phyloP scores from a whole-genome alignment of 1,140 invertebrate genomes.

The Papilio dardanus region DNA sequence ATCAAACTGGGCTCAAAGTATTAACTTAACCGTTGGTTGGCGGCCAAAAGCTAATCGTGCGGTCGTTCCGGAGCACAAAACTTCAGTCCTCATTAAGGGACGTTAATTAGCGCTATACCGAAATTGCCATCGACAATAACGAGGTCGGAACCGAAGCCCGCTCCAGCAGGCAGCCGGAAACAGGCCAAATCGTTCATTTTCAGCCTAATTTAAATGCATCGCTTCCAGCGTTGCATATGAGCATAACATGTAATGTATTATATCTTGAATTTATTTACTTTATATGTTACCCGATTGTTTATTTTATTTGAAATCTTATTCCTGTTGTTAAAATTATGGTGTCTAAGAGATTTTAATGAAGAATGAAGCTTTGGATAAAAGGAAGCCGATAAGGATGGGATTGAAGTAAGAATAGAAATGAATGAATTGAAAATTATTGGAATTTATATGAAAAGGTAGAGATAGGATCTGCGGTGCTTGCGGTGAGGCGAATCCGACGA shows the following conservation, averaged over 20 bases:
- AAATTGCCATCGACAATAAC: constrained; percentile 8
- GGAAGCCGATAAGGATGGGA: not conserved
- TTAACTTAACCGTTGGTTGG: not conserved
- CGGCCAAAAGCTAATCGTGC: constrained; percentile 14
- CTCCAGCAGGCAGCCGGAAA: not conserved
- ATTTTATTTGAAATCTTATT: no score
- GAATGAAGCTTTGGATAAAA: not conserved
- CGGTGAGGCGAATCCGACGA: not conserved
- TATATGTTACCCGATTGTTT: no score
- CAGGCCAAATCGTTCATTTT: not conserved
- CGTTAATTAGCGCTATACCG: constrained; percentile 1
- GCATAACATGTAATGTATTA: not conserved
- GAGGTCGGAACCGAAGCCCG: not conserved
- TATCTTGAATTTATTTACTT: not conserved
- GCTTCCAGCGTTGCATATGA: not conserved
- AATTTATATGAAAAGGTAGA: not conserved
- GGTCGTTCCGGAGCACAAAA: not conserved
- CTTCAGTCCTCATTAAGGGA: not conserved
- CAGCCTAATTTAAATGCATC: not conserved
- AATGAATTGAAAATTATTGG: not conserved
- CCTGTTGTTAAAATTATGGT: no score
- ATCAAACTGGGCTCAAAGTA: not conserved
- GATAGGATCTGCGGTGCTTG: not conserved
- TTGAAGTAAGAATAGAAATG: not conserved
- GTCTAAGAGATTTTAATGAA: not conserved